Base-by-base conservation (phyloP, 1,140 invertebrate genomes). In the Drosophila baimaii region DNA sequence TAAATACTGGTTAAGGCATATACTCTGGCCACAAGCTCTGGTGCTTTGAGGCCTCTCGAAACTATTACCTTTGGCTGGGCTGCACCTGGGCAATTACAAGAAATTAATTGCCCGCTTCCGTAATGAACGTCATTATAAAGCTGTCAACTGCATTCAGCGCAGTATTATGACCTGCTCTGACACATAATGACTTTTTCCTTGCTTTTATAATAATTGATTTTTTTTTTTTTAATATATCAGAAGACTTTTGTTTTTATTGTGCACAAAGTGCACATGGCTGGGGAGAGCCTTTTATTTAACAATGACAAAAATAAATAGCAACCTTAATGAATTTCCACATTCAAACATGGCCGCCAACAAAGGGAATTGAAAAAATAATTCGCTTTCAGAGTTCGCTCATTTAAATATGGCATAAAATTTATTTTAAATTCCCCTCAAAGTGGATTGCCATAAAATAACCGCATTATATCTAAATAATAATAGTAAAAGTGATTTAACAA, bases 111-210 rank as follows among this genome's bases (percentile, higher is more conserved):
- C 51, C 65, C 21, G 65, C 65, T 56, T 70, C 25, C 51, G 37
- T 29, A 70, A 57, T 70, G 65, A 39, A 47, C 65, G 49, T 70
- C 68, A 70, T 57, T 70, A 71, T 70, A 70, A 70, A 71, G 41
- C 66, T 71, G 68, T 70, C 68, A 70, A 25, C 64, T 71, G 68
- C 64, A 71, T 70, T 57, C 64, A 31, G 33, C 27, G 27, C n/a
- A 21, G 51, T 39, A 70, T 70, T 71, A 39, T 58, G 51, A 44
- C 33, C 68, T 31, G 15, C 12, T 39, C 27, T 70, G 68, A 49
- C 51, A 57, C 51, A 70, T 27, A 71, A 70, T 71, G 41, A 56
- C 41, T 21, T 46, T 65, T 46, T 21, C 17, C 51, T 47, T 57
- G 33, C 65, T 57, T 57, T 57, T 33, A 58, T 27, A 47, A 47